These are phyloP conservation scores for Anthopleura xanthogrammica DNA, from an alignment of 92 coral and sea anemone genomes.

Conservation along the genomic window DNA sequence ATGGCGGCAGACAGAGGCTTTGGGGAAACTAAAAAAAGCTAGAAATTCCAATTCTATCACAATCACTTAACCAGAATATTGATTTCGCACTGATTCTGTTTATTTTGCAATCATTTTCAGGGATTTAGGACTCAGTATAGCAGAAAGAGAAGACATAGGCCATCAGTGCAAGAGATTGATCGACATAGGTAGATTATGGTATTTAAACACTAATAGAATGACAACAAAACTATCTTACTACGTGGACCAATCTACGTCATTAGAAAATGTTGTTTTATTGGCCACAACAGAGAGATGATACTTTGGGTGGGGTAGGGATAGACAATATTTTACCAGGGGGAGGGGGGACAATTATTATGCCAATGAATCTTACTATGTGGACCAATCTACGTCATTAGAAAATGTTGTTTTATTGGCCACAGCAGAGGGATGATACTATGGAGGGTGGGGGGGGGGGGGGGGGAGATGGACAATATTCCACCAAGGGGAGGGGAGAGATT, in stretches of 20 bases:
- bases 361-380: conserved; percentile 39
- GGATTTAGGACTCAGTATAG: conserved; percentile 60
- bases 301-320: not conserved
- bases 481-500: not conserved
- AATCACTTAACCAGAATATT: not conserved
- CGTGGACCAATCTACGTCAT: conserved; percentile 68
- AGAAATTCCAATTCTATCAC: too few species aligned
- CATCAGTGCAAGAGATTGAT: conserved; percentile 83
- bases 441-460: not conserved
- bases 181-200: conserved; percentile 87
- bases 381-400: conserved; percentile 72
- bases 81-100: not conserved
- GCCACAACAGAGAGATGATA: conserved; percentile 43
- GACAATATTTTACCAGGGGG: not conserved
- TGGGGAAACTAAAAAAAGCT: too few species aligned
- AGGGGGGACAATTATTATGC: not conserved
- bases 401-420: conserved; percentile 83
- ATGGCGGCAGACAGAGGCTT: too few species aligned
- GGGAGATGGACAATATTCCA: not conserved
- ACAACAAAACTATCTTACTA: conserved; percentile 73
- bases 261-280: conserved; percentile 82
- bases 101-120: conserved; percentile 41
- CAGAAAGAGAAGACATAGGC: conserved; percentile 88
- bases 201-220: conserved; percentile 63
- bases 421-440: not conserved